Evolutionary conservation across 2,797 vertebrate species (phyloP).

Genomic region (Hylomyscus alleni): DNA sequence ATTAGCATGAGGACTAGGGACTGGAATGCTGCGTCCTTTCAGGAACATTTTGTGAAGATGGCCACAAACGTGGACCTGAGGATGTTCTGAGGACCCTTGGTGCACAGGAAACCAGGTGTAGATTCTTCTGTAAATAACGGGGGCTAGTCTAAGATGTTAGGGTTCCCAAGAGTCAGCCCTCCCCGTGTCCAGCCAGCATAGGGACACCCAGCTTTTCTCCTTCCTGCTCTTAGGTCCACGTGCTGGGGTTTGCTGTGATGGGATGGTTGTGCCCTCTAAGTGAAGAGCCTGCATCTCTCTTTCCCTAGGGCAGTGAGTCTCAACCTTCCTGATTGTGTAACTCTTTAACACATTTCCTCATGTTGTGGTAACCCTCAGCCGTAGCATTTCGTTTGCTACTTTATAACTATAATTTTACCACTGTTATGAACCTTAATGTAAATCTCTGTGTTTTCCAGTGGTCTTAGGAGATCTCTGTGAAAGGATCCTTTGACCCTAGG

Average conservation of each 20-base stretch:
- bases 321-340: neutral
- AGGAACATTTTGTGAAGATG: neutral
- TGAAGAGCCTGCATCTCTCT: neutral
- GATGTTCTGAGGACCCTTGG: neutral
- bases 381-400: neutral
- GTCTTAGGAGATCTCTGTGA: neutral
- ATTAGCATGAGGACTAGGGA: neutral
- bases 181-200: neutral
- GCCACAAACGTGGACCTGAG: too few species aligned
- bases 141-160: neutral
- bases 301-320: neutral
- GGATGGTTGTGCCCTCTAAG: neutral
- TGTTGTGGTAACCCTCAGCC: neutral
- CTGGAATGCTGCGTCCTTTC: neutral
- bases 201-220: neutral
- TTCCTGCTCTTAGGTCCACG: neutral
- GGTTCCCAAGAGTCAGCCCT: neutral
- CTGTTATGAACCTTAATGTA: neutral
- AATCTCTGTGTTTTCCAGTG: neutral
- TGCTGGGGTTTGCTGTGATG: neutral
- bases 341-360: neutral
- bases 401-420: neutral
- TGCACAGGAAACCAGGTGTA: neutral
- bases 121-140: neutral
- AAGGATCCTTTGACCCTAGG: neutral